phyloP scores from a whole-genome alignment of 1,140 invertebrate genomes.

The Zaprionus gabonicus region DNA sequence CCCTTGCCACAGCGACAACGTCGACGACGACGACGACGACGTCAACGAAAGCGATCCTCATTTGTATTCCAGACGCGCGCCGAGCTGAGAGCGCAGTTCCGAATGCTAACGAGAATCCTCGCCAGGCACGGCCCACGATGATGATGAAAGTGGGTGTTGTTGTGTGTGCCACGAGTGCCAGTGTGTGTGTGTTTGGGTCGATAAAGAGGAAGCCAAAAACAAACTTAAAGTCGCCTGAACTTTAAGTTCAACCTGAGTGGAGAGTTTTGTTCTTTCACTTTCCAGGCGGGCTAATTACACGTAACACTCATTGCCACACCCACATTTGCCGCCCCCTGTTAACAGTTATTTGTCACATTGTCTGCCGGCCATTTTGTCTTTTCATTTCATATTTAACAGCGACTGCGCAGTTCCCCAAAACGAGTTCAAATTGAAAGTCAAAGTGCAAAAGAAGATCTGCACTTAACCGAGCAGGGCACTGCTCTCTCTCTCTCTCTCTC shows the following conservation, averaged over 20 bases:
- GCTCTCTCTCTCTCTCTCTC: neutral
- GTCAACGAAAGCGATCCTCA: slow-evolving; percentile 81
- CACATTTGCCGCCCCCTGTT: neutral
- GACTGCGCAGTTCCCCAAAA: slow-evolving; percentile 53
- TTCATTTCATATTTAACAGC: slow-evolving; percentile 21
- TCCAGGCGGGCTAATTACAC: neutral
- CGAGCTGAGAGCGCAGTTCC: slow-evolving; percentile 61
- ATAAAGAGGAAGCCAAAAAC: slow-evolving; percentile 55
- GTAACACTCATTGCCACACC: neutral
- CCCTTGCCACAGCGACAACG: slow-evolving; percentile 37
- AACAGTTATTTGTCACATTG: neutral
- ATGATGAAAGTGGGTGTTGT: slow-evolving; percentile 75
- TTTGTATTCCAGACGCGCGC: slow-evolving; percentile 83
- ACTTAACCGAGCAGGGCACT: neutral
- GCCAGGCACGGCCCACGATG: slow-evolving; percentile 22
- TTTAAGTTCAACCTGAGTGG: slow-evolving; percentile 40
- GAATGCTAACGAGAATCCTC: slow-evolving; percentile 72
- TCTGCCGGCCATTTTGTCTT: neutral
- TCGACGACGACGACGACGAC: slow-evolving; percentile 29
- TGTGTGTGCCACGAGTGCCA: neutral
- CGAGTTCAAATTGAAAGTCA: neutral
- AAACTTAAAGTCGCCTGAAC: slow-evolving; percentile 61
- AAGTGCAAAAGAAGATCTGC: slow-evolving; percentile 20
- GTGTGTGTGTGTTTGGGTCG: slow-evolving; percentile 59
- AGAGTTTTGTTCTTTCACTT: neutral